A percentile compares a stretch with the other conserved stretches of the same genome.
Evolutionary conservation across 2,888 invertebrate genomes (phyloP).

Genomic region (Chironomus riparius): DNA sequence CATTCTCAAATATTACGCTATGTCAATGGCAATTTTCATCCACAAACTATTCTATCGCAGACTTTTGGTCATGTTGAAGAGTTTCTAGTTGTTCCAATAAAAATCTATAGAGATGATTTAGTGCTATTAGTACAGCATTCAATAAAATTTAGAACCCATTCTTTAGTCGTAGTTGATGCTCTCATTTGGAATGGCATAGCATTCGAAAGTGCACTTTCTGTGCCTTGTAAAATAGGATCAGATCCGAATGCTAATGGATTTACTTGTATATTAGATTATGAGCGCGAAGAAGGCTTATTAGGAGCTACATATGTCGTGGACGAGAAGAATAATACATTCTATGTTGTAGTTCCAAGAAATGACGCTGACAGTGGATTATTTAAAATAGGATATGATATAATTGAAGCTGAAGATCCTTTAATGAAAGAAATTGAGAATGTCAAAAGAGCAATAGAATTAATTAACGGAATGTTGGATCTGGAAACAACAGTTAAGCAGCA

Average conservation of each 20-base stretch:
- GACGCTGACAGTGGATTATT: conserved; percentile 37
- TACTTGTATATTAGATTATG: conserved; percentile 37
- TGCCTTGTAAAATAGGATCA: conserved; percentile 36
- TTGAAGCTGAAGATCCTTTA: conserved; percentile 21
- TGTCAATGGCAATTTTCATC: conserved; percentile 35
- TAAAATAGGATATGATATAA: not conserved
- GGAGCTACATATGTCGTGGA: conserved; percentile 36
- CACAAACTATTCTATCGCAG: conserved; percentile 36
- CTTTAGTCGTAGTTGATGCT: conserved; percentile 37
- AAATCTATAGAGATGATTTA: conserved; percentile 41
- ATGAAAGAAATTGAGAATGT: conserved; percentile 10
- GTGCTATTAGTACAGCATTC: conserved; percentile 42
- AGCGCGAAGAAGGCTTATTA: conserved; percentile 35
- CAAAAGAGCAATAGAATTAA: conserved; percentile 13
- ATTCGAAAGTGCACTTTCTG: conserved; percentile 37
- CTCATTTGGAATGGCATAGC: conserved; percentile 42
- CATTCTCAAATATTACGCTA: conserved; percentile 39
- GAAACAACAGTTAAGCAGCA: conserved; percentile 3
- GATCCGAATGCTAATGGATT: conserved; percentile 33
- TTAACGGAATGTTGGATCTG: conserved; percentile 21
- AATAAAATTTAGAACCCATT: conserved; percentile 38
- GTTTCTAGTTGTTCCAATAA: conserved; percentile 38
- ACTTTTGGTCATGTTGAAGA: conserved; percentile 39
- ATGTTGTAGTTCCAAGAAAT: conserved; percentile 37
- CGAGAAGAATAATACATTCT: conserved; percentile 32